A percentile compares a stretch with the other conserved stretches of the same genome.
Conservation (phyloP, 2,797 vertebrate species). For the Hylomyscus alleni region DNA sequence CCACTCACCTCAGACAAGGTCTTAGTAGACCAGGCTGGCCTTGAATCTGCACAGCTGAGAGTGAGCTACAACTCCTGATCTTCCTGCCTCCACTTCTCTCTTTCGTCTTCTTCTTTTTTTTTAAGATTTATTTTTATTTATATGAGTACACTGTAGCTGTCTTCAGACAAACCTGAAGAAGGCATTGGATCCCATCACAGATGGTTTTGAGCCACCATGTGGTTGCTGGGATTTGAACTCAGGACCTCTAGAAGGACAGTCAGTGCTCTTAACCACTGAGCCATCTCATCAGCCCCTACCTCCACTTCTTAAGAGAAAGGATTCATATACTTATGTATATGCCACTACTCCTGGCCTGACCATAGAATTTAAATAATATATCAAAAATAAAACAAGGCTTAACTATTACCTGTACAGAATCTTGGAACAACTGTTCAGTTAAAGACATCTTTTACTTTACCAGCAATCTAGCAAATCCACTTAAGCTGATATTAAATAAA, state of each 20-base stretch:
- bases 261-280: too few species aligned
- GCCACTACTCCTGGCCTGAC: background rate
- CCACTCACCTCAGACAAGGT: background rate
- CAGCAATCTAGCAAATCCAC: constrained; percentile 44
- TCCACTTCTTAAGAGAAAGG: background rate
- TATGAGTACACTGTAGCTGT: too few species aligned
- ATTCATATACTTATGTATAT: background rate
- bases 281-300: background rate
- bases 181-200: too few species aligned
- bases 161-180: too few species aligned
- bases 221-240: too few species aligned
- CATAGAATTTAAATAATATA: background rate
- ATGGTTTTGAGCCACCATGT: too few species aligned
- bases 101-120: too few species aligned
- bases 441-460: constrained; percentile 41
- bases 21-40: background rate
- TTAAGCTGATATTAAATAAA: constrained; percentile 55
- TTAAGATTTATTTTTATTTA: too few species aligned
- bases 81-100: background rate
- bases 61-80: background rate
- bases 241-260: too few species aligned
- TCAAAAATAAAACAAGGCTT: constrained; percentile 32
- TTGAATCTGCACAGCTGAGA: background rate
- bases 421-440: constrained; percentile 12
- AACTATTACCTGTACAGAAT: constrained; percentile 39